Percentiles rank a stretch among this genome's conserved stretches.
phyloP scores from a whole-genome alignment of 1,140 invertebrate genomes.

The Calephelis virginiensis region DNA sequence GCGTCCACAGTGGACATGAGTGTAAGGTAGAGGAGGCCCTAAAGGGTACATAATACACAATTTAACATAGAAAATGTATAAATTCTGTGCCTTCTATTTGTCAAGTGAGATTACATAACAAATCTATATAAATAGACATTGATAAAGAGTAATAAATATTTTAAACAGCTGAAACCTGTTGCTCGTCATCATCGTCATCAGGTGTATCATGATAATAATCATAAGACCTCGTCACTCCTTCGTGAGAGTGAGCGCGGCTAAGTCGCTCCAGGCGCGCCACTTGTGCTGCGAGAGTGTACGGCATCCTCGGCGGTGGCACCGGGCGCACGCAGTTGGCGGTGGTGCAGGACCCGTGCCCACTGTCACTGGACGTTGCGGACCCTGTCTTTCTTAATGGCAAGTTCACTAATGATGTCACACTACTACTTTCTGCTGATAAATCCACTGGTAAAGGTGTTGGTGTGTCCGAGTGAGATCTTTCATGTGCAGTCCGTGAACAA shows the following conservation, averaged over 20 bases:
- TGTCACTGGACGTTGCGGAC: constrained; percentile 91
- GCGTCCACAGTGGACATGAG: too few relatives aligned
- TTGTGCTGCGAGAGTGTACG: constrained; percentile 89
- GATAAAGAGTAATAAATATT: constrained; percentile 65
- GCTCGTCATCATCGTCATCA: constrained; percentile 84
- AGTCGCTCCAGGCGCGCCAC: constrained; percentile 87
- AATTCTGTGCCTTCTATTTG: constrained; percentile 71
- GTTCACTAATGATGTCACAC: constrained; percentile 94
- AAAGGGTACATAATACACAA: constrained; percentile 60
- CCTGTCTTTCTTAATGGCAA: constrained; percentile 92
- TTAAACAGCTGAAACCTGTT: constrained; percentile 76
- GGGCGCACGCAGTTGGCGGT: constrained; percentile 63
- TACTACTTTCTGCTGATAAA: constrained; percentile 95
- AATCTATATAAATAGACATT: constrained; percentile 71
- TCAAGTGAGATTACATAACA: constrained; percentile 75
- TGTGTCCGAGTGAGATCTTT: constrained; percentile 94
- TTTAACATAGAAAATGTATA: constrained; percentile 57
- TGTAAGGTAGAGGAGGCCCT: too few relatives aligned
- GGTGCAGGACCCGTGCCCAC: constrained; percentile 89
- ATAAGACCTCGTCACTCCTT: constrained; percentile 86
- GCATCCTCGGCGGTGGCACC: constrained; percentile 81
- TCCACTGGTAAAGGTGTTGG: constrained; percentile 91
- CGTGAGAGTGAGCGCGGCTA: constrained; percentile 90
- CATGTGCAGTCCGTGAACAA: constrained; percentile 83
- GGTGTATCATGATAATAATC: constrained; percentile 86